Base-by-base conservation (phyloP, 2,888 invertebrate genomes). In the Cartodere bifasciata region DNA sequence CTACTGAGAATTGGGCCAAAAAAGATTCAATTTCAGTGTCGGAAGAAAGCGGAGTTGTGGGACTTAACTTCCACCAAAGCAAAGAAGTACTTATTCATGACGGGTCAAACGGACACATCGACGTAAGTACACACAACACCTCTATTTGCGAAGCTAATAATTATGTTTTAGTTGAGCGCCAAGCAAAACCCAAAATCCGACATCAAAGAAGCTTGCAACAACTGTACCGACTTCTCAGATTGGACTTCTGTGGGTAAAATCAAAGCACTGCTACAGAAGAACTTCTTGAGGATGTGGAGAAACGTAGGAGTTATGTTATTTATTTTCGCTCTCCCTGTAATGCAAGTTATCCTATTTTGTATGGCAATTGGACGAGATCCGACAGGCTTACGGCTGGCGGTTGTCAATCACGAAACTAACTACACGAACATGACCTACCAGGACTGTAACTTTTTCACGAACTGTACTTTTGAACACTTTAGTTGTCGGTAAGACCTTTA, bases 281-380 rank as follows among this genome's bases (percentile, higher is more conserved):
- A 88, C 62, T 86, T 88, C 65, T 64, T 88, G 28, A 68, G 85
- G 16, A 87, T 88, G 85, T 87, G 87, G 86, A 68, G 88, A 28
- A 88, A 88, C 60, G 84, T 88, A 37, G 87, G 87, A 23, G 85
- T 91, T 38, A 85, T 92, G 81, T 65, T 90, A 51, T 92, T 92
- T 63, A 87, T 91, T 51, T 91, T 91, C 58, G 84, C 87, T 17
- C 62, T 91, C 47, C 91, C 91, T n/a, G 85, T 50, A 12, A 81
- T 91, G 75, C 88, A 91, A 64, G 88, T 91, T 37, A 84, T 90
- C 33, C 72, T 92, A 34, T 91, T 91, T 68, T 91, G 91, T 56
- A 63, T 90, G 56, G 91, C 91, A 35, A 90, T 88, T 42, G 88
- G 88, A 28, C 69, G 86, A 14, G 87, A 88, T 56, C 88, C 88